phyloP scores from a whole-genome alignment of 2,888 invertebrate genomes.

The Drosophila anceps region DNA sequence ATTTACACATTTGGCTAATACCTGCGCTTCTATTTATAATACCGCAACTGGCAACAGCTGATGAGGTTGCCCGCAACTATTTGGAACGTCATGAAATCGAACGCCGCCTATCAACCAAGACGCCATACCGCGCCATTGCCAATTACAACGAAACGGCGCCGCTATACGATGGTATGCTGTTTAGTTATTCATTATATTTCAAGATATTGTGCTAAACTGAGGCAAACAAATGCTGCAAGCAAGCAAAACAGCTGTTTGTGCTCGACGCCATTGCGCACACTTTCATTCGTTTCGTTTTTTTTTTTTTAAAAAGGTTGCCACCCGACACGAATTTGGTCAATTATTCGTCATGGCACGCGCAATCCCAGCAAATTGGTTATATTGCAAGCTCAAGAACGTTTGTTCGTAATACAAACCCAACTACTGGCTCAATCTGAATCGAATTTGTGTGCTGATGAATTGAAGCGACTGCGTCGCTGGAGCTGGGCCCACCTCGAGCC shows the following conservation, averaged over 20 bases:
- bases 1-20: conserved; percentile 26
- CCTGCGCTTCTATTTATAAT: conserved; percentile 30
- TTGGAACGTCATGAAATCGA: conserved; percentile 84
- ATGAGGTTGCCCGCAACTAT: conserved; percentile 57
- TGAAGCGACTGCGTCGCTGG: conserved; percentile 87
- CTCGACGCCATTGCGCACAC: conserved; percentile 3
- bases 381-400: conserved; percentile 86
- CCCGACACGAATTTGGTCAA: conserved; percentile 90
- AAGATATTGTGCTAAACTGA: conserved; percentile 2
- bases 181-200: conserved; percentile 4
- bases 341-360: conserved; percentile 92
- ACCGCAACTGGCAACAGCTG: conserved; percentile 46
- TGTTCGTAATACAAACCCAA: conserved; percentile 84
- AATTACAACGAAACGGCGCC: conserved; percentile 88
- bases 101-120: conserved; percentile 88
- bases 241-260: conserved; percentile 42
- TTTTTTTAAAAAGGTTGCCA: conserved; percentile 88
- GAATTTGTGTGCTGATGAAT: conserved; percentile 86
- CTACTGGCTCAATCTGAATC: conserved; percentile 85
- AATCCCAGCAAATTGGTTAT: conserved; percentile 88
- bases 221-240: no score
- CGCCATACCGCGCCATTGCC: conserved; percentile 90
- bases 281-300: conserved; percentile 18
- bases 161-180: conserved; percentile 87
- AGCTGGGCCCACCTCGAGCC: conserved; percentile 85